Base-by-base conservation (phyloP, 2,797 vertebrate species). In the Labroides dimidiatus region DNA sequence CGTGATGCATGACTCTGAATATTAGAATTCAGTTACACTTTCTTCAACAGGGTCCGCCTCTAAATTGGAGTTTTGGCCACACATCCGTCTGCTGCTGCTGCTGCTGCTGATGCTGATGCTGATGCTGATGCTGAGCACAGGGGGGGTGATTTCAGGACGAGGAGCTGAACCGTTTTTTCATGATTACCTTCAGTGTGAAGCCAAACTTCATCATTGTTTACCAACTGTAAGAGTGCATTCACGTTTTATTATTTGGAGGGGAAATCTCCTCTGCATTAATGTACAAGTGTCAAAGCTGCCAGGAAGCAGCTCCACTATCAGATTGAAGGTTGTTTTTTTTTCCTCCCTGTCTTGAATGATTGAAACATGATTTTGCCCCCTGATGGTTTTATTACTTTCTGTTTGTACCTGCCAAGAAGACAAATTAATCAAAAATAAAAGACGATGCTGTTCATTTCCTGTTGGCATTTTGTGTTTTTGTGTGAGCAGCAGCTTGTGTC, bases 391-490 rank as follows among this genome's bases (percentile, higher is more conserved):
- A 75, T 89, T 80, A 62, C 84, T 86, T 80, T 87, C 56, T 80
- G 59, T 83, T 39, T 91, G 76, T 86, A 85, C 64, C 80, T 84
- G 83, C 76, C 79, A 85, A 84, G 75, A 89, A 82, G 76, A 85
- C 68, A 80, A 87, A 84, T 84, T 75, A 81, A 85, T 85, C 70
- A 74, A 67, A 75, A 89, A 89, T 88, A 87, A 87, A 82, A 82
- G 62, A 84, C 41, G 58, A 85, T 67, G 58, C 62, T 74, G 74
- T 89, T 89, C 50, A 87, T 90, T 90, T 89, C 78, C 84, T 75
- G 57, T 64, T 78, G 70, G 42, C 59, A 53, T 86, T 86, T 80
- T 82, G 70, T 84, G 71, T 77, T 30, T 87, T 76, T 84, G 64
- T 87, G 53, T 77, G 42, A 74, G 61, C 9, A 17, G 54, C 64